Evolutionary conservation across 2,113 vertebrate genomes (phyloP).

Genomic region (Phylloscopus trochilus): DNA sequence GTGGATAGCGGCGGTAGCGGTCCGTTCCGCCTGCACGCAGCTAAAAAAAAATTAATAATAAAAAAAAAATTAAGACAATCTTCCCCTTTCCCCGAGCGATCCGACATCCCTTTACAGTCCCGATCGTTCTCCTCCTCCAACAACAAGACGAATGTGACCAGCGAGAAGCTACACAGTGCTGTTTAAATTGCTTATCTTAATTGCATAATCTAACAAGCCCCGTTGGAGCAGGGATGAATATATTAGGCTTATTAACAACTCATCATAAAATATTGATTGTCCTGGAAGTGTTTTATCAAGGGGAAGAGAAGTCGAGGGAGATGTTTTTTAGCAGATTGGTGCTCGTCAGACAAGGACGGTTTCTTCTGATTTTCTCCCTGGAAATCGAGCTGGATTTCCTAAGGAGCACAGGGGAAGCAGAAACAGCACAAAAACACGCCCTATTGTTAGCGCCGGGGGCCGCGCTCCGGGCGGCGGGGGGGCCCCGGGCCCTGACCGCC

Average conservation of each 20-base stretch:
- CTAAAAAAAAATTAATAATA: neutral
- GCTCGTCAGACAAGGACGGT: neutral
- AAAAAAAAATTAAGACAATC: neutral
- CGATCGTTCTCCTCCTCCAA: neutral
- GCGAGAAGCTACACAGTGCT: neutral
- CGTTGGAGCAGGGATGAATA: conserved; percentile 50
- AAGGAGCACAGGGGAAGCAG: neutral
- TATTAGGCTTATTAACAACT: conserved; percentile 63
- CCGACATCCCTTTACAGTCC: neutral
- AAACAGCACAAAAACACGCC: neutral
- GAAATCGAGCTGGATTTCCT: neutral
- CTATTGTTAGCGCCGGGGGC: neutral
- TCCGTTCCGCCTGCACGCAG: neutral
- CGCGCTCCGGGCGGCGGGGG: neutral
- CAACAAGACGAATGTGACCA: neutral
- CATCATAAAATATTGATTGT: conserved; percentile 66
- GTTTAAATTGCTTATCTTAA: conserved; percentile 66
- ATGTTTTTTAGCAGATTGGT: conserved; percentile 8
- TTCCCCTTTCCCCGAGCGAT: no score
- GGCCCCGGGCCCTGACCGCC: neutral
- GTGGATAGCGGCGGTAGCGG: neutral
- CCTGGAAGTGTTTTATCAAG: conserved; percentile 41
- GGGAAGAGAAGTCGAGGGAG: conserved; percentile 6
- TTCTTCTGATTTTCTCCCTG: conserved; percentile 1
- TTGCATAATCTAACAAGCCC: conserved; percentile 66